phyloP scores from a whole-genome alignment of 2,888 invertebrate species.

The Nezara viridula region DNA sequence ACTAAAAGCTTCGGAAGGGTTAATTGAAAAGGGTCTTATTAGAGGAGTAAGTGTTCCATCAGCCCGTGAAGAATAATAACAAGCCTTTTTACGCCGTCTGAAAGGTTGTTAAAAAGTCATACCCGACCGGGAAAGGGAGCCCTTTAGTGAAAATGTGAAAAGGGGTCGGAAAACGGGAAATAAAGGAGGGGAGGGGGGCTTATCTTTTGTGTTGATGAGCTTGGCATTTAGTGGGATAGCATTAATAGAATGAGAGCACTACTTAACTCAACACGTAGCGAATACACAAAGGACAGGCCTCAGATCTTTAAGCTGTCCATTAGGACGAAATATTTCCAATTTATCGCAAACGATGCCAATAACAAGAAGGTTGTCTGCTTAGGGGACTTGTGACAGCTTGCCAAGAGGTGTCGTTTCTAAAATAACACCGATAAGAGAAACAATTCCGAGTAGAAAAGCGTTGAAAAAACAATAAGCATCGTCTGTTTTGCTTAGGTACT shows the following conservation, averaged over 20 bases:
- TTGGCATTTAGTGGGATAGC: background rate
- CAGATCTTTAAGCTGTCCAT: background rate
- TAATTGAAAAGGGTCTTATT: background rate
- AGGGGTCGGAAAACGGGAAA: background rate
- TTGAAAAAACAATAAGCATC: background rate
- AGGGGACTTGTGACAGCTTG: background rate
- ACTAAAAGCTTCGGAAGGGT: background rate
- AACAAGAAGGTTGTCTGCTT: background rate
- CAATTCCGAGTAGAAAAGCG: background rate
- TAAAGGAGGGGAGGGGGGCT: background rate
- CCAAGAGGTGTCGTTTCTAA: background rate
- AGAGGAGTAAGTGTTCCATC: background rate
- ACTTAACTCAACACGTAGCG: background rate
- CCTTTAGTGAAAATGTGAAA: conserved; percentile 45
- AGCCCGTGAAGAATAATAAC: conserved; percentile 5
- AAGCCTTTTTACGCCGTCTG: background rate
- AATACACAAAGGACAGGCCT: background rate
- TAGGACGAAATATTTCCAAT: background rate
- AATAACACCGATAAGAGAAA: background rate
- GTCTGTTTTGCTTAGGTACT: no score
- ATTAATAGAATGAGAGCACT: conserved; percentile 14
- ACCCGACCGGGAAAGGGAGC: background rate
- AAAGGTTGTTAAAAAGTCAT: conserved; percentile 39
- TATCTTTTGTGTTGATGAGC: conserved; percentile 19
- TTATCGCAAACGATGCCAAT: conserved; percentile 8